These are phyloP conservation scores for Melanotaenia maccullochi DNA, from an alignment of 2,797 vertebrate genomes.

Conservation along the genomic window DNA sequence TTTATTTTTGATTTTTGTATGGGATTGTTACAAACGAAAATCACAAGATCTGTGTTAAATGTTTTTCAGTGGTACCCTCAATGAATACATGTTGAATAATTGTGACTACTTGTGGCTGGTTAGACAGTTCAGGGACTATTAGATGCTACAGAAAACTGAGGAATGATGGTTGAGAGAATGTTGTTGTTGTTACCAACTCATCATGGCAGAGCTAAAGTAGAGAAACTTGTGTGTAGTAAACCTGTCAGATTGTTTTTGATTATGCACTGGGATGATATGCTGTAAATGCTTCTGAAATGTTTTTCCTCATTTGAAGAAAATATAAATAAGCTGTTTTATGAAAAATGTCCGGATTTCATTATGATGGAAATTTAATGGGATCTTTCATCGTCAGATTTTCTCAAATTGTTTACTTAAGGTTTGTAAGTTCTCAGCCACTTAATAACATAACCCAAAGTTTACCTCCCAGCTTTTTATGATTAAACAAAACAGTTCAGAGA, in stretches of 20 bases:
- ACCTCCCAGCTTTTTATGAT: background rate
- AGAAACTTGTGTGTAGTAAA: slow-evolving; percentile 17
- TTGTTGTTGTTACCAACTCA: background rate
- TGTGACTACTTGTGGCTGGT: background rate
- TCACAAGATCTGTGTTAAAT: background rate
- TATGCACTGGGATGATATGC: slow-evolving; percentile 53
- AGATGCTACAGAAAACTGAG: background rate
- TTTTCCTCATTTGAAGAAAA: slow-evolving; percentile 58
- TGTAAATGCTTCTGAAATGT: slow-evolving; percentile 49
- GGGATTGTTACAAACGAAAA: background rate
- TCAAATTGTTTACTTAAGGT: background rate
- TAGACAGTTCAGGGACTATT: background rate
- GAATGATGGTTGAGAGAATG: background rate
- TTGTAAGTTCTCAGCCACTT: background rate
- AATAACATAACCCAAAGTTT: background rate
- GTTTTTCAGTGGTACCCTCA: background rate
- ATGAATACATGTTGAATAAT: background rate
- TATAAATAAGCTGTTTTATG: slow-evolving; percentile 55
- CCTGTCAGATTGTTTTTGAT: slow-evolving; percentile 43
- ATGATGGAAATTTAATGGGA: background rate
- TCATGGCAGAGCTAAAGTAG: slow-evolving; percentile 9
- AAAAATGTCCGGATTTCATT: slow-evolving; percentile 16
- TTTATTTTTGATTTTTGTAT: slow-evolving; percentile 15
- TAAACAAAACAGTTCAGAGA: background rate
- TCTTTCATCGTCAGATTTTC: background rate